Evolutionary conservation across 2,797 vertebrate species (phyloP).

Genomic region (Tokudaia muenninki): DNA sequence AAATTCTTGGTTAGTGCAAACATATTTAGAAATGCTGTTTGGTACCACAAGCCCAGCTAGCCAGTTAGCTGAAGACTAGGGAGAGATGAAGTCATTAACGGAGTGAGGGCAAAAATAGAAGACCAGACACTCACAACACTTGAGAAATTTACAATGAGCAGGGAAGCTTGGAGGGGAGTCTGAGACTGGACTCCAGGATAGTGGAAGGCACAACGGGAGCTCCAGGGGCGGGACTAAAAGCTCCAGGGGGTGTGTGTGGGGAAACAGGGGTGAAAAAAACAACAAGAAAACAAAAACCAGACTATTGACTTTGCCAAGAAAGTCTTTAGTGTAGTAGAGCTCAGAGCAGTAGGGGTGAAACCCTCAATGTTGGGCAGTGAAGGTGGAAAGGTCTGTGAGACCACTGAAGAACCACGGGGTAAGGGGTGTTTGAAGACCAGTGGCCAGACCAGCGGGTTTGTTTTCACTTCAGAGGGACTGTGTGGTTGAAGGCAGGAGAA

Average conservation of each 20-base stretch:
- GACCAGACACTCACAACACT: neutral
- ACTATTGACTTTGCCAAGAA: conserved; percentile 59
- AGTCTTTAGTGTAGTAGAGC: conserved; percentile 62
- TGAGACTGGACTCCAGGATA: neutral
- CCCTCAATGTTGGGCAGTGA: neutral
- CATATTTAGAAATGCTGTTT: neutral
- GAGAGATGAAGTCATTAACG: neutral
- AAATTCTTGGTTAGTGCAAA: neutral
- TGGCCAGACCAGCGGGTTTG: neutral
- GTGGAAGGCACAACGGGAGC: neutral
- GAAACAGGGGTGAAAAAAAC: neutral
- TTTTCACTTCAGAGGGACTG: neutral
- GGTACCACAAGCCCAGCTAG: neutral
- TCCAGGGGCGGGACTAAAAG: neutral
- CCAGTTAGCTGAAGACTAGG: conserved; percentile 14
- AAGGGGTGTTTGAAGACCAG: neutral
- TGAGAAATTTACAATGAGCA: neutral
- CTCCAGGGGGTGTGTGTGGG: too few relatives aligned
- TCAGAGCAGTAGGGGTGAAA: conserved; percentile 33
- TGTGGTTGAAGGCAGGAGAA: conserved; percentile 49
- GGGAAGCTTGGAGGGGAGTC: neutral
- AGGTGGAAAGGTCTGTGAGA: neutral
- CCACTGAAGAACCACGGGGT: neutral
- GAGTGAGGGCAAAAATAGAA: neutral
- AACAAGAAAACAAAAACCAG: neutral